Percentiles rank a stretch among this genome's conserved stretches.
Conservation (phyloP, 1,140 invertebrate species). For the Caenorhabditis brenneri region DNA sequence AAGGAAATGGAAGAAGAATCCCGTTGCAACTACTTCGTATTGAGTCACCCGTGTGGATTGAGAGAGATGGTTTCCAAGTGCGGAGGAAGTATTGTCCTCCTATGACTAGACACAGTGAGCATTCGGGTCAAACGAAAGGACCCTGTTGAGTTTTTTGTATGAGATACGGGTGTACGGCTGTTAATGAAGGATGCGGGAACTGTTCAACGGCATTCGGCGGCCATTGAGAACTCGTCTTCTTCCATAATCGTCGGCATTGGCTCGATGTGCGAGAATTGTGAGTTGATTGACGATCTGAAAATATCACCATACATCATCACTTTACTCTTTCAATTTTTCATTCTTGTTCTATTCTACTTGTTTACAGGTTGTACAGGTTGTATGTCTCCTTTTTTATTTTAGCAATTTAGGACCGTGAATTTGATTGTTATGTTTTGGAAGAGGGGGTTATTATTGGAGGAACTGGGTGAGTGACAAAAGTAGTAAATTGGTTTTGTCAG, state of each 20-base stretch:
- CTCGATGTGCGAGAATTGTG: constrained; percentile 45
- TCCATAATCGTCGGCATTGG: constrained; percentile 48
- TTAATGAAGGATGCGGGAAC: no score
- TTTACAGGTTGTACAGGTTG: constrained; percentile 22
- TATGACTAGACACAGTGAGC: constrained; percentile 30
- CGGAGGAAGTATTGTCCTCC: constrained; percentile 37
- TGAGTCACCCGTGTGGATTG: not conserved
- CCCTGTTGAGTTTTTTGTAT: not conserved
- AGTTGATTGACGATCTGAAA: constrained; percentile 45
- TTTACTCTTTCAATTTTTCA: not conserved
- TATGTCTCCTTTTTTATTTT: not conserved
- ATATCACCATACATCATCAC: not conserved
- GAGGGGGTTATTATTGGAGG: not conserved
- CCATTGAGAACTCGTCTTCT: constrained; percentile 45
- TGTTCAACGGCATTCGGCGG: constrained; percentile 15
- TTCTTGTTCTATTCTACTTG: not conserved
- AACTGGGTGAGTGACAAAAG: not conserved
- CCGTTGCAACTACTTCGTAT: constrained; percentile 11
- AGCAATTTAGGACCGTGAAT: not conserved
- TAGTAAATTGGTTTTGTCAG: constrained; percentile 16
- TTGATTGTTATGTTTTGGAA: not conserved
- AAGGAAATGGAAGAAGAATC: not conserved
- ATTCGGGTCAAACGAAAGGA: constrained; percentile 32
- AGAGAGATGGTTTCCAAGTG: constrained; percentile 26
- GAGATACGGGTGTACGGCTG: constrained; percentile 19